These are phyloP conservation scores for Xanthia togata DNA, from an alignment of 2,888 invertebrate genomes.

Conservation along the genomic window DNA sequence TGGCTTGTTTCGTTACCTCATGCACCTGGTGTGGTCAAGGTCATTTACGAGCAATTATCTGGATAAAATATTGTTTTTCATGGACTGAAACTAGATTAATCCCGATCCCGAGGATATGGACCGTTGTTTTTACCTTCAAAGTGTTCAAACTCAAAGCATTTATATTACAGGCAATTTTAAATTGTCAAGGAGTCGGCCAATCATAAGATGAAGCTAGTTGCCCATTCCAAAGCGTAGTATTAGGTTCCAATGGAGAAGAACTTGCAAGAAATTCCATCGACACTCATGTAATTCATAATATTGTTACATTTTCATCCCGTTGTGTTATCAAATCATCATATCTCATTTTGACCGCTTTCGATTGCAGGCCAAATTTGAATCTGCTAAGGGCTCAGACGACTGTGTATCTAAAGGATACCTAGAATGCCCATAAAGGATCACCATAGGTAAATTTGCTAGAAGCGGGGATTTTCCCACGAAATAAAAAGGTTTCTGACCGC, in stretches of 20 bases:
- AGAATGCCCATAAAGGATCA: neutral
- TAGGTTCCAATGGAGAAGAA: neutral
- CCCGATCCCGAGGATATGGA: too few relatives aligned
- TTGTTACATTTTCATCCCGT: neutral
- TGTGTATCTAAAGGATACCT: neutral
- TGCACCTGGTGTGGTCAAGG: neutral
- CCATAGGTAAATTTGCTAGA: neutral
- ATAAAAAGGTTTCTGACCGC: slow-evolving; percentile 50
- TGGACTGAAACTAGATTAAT: neutral
- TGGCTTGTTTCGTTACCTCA: neutral
- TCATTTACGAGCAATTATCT: neutral
- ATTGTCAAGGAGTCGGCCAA: neutral
- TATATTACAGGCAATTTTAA: neutral
- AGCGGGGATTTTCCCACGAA: slow-evolving; percentile 18
- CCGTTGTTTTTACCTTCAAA: neutral
- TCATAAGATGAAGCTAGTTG: neutral
- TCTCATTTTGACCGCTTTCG: neutral
- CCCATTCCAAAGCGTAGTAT: too few relatives aligned
- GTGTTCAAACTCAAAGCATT: too few relatives aligned
- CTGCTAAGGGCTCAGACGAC: neutral
- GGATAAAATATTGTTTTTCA: neutral
- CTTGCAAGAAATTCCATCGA: neutral
- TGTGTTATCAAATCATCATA: neutral
- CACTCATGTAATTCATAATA: neutral
- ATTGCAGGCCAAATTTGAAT: neutral